These are phyloP conservation scores for Acheta domesticus DNA, from an alignment of 2,888 invertebrate genomes.

Conservation along the genomic window DNA sequence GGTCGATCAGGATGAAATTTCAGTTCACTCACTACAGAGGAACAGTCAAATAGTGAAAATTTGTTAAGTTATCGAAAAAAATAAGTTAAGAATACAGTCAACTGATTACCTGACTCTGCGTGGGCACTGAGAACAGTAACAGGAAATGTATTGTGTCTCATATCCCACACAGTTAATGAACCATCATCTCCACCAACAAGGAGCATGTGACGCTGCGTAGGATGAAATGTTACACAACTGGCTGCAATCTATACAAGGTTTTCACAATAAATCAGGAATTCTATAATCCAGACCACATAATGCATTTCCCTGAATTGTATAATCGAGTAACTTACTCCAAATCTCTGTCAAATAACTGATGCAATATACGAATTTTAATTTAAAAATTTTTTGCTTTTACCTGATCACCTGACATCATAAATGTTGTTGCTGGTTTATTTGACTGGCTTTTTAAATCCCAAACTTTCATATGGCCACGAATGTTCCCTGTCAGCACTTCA, in stretches of 20 bases:
- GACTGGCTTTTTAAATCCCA: constrained; percentile 72
- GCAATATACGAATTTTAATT: background rate
- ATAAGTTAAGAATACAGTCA: background rate
- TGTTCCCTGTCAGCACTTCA: constrained; percentile 78
- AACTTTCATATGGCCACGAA: constrained; percentile 85
- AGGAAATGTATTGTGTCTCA: constrained; percentile 78
- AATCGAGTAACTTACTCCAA: background rate
- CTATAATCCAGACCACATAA: too few relatives aligned
- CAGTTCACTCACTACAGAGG: constrained; percentile 67
- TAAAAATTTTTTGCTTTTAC: constrained; percentile 31
- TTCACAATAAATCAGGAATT: too few relatives aligned
- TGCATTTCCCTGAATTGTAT: too few relatives aligned
- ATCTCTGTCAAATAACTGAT: background rate
- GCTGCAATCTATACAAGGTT: constrained; percentile 58
- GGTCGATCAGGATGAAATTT: constrained; percentile 83
- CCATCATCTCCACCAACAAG: constrained; percentile 86
- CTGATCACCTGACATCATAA: constrained; percentile 65
- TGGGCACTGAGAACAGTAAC: constrained; percentile 78
- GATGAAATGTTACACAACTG: constrained; percentile 75
- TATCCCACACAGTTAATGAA: constrained; percentile 83
- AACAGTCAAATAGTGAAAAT: background rate
- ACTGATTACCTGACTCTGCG: constrained; percentile 50
- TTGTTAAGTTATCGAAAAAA: background rate
- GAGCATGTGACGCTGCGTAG: constrained; percentile 80
- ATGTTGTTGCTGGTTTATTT: constrained; percentile 64